Evolutionary conservation across 2,888 invertebrate genomes (phyloP), one percentile per base, ranked within the genome.

Genomic region (Amaurobius ferox): DNA sequence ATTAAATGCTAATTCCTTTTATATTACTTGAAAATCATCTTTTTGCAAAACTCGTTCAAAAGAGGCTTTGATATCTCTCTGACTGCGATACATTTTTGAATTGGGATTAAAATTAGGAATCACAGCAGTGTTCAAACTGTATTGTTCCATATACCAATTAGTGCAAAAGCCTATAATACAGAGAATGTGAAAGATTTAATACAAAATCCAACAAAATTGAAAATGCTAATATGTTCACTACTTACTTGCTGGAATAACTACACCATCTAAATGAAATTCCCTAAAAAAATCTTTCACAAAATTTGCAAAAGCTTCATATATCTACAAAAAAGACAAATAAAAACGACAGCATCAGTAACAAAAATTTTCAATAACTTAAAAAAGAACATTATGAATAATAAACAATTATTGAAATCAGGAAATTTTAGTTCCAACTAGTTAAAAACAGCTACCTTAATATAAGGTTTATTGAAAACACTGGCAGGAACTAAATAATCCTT

Each of bases 371-470:
- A n/a, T n/a, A n/a, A n/a, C n/a, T n/a, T n/a, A n/a, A n/a, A n/a
- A n/a, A n/a, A n/a, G n/a, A n/a, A n/a, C n/a, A n/a, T n/a, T n/a
- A n/a, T n/a, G n/a, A n/a, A n/a, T n/a, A n/a, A n/a, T n/a, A n/a
- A n/a, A n/a, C n/a, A n/a, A n/a, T n/a, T n/a, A n/a, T n/a, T n/a
- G n/a, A n/a, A n/a, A n/a, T n/a, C n/a, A n/a, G n/a, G n/a, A n/a
- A n/a, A n/a, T n/a, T n/a, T n/a, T n/a, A n/a, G n/a, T n/a, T n/a
- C n/a, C n/a, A n/a, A n/a, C n/a, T n/a, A n/a, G n/a, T n/a, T n/a
- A n/a, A n/a, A n/a, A n/a, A n/a, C n/a, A n/a, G n/a, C 48, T 72
- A 79, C 79, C 67, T 79, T 79, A n/a, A 28, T 55, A 39, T 67
- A 55, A 26, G 79, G 39, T 44, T 73, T 30, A 0, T 67, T 66